Percentiles rank a stretch among this genome's conserved stretches.
Evolutionary conservation across 2,888 invertebrate species (phyloP).

Genomic region (Mesodorylaimus sp.): DNA sequence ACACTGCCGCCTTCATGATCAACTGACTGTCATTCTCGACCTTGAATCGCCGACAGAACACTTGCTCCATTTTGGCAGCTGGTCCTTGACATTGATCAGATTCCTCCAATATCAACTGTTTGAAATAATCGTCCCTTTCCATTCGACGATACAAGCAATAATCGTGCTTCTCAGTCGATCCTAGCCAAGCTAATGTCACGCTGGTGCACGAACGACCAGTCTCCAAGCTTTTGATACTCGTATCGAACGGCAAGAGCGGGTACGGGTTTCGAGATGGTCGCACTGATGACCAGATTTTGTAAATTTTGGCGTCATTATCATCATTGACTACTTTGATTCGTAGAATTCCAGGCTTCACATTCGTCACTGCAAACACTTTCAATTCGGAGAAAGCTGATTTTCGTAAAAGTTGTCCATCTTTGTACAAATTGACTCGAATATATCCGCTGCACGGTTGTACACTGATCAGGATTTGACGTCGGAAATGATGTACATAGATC

Average conservation of each 20-base stretch:
- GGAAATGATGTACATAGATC: slow-evolving; percentile 6
- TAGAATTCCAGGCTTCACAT: slow-evolving; percentile 8
- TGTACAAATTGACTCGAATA: slow-evolving; percentile 12
- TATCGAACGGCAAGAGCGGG: slow-evolving; percentile 22
- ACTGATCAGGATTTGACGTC: not conserved
- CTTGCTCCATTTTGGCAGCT: slow-evolving; percentile 9
- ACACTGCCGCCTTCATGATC: slow-evolving; percentile 21
- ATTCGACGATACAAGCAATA: slow-evolving; percentile 28
- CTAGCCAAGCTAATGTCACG: slow-evolving; percentile 27
- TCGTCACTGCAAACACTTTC: not conserved
- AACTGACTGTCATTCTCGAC: not conserved
- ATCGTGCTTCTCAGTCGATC: slow-evolving; percentile 14
- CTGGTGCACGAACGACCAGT: slow-evolving; percentile 22
- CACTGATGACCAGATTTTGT: slow-evolving; percentile 8
- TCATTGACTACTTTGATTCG: slow-evolving; percentile 8
- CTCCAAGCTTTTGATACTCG: slow-evolving; percentile 21
- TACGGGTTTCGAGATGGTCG: slow-evolving; percentile 16
- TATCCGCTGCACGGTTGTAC: slow-evolving; percentile 11
- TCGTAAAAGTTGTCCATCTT: slow-evolving; percentile 28
- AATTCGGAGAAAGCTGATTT: slow-evolving; percentile 20
- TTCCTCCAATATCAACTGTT: slow-evolving; percentile 7
- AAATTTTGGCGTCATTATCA: slow-evolving; percentile 6
- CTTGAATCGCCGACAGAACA: slow-evolving; percentile 12
- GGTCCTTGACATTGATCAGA: slow-evolving; percentile 7
- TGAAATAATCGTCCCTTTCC: slow-evolving; percentile 13